These are phyloP conservation scores for Allacma fusca DNA, from an alignment of 2,888 invertebrate species.

Conservation along the genomic window DNA sequence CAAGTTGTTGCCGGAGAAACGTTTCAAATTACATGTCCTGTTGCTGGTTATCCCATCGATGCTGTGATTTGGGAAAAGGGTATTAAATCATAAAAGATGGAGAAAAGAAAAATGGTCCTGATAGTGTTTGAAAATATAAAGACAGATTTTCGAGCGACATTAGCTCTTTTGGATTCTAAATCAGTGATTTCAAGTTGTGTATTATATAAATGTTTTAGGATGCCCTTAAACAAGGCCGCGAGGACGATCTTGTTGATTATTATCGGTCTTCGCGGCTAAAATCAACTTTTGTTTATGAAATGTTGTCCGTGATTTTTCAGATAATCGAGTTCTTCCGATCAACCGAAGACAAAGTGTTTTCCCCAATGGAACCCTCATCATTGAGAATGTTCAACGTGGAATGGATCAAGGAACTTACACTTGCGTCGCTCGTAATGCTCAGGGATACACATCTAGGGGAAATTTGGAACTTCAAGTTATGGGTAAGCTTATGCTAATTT, in stretches of 20 bases:
- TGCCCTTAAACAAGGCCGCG: no score
- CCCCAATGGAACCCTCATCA: constrained; percentile 90
- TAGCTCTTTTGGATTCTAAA: no score
- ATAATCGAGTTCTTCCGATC: constrained; percentile 85
- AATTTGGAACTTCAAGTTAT: constrained; percentile 93
- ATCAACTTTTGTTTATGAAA: no score
- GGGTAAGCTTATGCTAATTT: constrained; percentile 79
- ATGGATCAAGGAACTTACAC: constrained; percentile 94
- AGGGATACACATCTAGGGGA: constrained; percentile 87
- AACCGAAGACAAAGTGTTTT: constrained; percentile 94
- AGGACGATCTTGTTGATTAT: no score
- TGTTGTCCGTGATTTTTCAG: no score
- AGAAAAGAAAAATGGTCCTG: neutral
- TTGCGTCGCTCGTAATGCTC: constrained; percentile 90
- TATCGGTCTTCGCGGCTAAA: no score
- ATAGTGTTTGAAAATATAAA: neutral
- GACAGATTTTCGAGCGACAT: no score
- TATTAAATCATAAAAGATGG: constrained; percentile 62
- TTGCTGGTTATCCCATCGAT: constrained; percentile 93
- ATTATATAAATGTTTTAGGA: no score
- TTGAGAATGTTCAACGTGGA: constrained; percentile 89
- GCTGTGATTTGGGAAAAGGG: constrained; percentile 87
- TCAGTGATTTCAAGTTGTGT: no score
- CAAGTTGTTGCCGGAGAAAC: constrained; percentile 92
- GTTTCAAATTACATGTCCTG: constrained; percentile 80